Evolutionary conservation across 2,888 invertebrate genomes (phyloP).

Genomic region (Pyrocoelia pectoralis): DNA sequence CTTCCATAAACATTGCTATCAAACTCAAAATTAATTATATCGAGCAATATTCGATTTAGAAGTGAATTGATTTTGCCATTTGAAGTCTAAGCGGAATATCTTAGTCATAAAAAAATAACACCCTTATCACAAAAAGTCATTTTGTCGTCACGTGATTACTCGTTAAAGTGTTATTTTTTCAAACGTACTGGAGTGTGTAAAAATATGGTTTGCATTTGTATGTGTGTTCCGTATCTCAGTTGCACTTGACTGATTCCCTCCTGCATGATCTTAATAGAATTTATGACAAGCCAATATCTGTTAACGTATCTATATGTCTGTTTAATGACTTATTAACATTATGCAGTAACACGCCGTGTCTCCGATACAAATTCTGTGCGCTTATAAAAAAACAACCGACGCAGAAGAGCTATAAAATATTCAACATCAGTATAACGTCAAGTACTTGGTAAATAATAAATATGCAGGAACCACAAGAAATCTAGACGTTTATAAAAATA

Average conservation of each 20-base stretch:
- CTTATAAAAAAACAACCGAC: not conserved
- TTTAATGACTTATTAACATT: slow-evolving; percentile 6
- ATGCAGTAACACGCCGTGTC: not conserved
- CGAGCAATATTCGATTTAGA: too few relatives aligned
- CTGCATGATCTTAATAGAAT: slow-evolving; percentile 2
- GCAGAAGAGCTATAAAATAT: not conserved
- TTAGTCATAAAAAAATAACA: too few relatives aligned
- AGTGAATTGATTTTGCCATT: too few relatives aligned
- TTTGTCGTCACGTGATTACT: not conserved
- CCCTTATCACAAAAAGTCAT: not conserved
- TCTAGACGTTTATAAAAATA: not conserved
- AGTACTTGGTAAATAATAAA: not conserved
- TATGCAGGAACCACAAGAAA: not conserved
- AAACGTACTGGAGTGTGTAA: not conserved
- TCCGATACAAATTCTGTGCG: not conserved
- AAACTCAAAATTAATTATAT: too few relatives aligned
- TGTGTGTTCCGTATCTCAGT: slow-evolving; percentile 10
- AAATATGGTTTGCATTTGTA: slow-evolving; percentile 8
- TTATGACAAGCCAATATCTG: slow-evolving; percentile 7
- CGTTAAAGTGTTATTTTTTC: slow-evolving; percentile 3
- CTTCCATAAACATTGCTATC: too few relatives aligned
- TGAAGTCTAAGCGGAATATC: too few relatives aligned
- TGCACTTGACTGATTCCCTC: slow-evolving; percentile 9
- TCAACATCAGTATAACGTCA: not conserved
- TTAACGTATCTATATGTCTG: not conserved